phyloP scores from a whole-genome alignment of 2,113 vertebrate genomes.

The Cyprinodon tularosa region DNA sequence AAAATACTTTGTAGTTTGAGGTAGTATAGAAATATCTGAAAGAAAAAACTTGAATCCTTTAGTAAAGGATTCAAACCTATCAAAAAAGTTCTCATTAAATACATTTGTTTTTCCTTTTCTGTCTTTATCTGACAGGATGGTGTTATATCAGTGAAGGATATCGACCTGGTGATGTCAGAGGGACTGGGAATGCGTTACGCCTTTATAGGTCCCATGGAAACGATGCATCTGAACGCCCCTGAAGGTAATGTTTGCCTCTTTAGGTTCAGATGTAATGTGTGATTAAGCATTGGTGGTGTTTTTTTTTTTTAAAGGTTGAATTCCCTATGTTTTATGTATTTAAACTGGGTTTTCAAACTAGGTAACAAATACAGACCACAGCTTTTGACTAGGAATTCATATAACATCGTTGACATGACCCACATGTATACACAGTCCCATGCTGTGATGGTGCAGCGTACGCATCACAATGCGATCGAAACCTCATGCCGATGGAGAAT shows the following conservation, averaged over 20 bases:
- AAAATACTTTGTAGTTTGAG: too few relatives aligned
- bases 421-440: constrained; percentile 33
- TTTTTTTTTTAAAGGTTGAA: neutral
- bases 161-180: constrained; percentile 97
- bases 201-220: constrained; percentile 96
- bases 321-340: neutral
- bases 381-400: neutral
- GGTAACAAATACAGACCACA: neutral
- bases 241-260: constrained; percentile 66
- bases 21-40: too few relatives aligned
- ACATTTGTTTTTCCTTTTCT: neutral
- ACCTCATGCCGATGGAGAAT: constrained; percentile 75
- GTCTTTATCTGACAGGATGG: constrained; percentile 83
- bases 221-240: constrained; percentile 95
- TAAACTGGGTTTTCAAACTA: neutral
- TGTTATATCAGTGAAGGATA: constrained; percentile 88
- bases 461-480: constrained; percentile 49
- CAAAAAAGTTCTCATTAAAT: neutral
- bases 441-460: constrained; percentile 7
- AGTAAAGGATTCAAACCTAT: neutral
- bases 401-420: constrained; percentile 9
- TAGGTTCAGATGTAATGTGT: neutral
- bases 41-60: too few relatives aligned
- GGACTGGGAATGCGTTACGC: constrained; percentile 96
- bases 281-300: neutral